Evolutionary conservation across 2,113 vertebrate species (phyloP).

Genomic region (Uropsilus gracilis): DNA sequence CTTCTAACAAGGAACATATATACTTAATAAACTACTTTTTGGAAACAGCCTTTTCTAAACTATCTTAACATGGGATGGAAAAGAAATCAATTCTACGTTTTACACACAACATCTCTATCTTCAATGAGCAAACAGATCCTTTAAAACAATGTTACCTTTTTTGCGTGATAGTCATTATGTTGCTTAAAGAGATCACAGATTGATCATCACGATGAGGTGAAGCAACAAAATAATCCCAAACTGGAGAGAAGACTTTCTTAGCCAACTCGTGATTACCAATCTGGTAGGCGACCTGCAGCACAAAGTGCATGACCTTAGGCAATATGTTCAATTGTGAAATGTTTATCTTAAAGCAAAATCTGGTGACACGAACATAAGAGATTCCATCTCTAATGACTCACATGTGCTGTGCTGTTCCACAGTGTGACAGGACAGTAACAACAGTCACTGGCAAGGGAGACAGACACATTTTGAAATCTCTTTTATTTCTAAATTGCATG

Average conservation of each 20-base stretch:
- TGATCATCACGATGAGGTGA: conserved; percentile 57
- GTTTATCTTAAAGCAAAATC: conserved; percentile 9
- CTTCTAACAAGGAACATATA: background rate
- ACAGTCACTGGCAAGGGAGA: conserved; percentile 18
- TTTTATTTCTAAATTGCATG: conserved; percentile 61
- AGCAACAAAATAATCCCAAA: conserved; percentile 93
- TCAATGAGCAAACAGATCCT: conserved; percentile 39
- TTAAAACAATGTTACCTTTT: conserved; percentile 83
- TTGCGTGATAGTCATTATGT: conserved; percentile 77
- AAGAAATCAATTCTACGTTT: background rate
- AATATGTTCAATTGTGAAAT: background rate
- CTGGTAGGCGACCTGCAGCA: conserved; percentile 92
- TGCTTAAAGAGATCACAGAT: conserved; percentile 77
- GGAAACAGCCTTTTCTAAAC: background rate
- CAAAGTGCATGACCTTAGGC: background rate
- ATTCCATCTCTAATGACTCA: background rate
- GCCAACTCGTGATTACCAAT: conserved; percentile 87
- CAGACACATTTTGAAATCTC: conserved; percentile 64
- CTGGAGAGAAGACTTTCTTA: conserved; percentile 89
- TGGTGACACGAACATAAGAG: too few species aligned
- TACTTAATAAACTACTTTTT: background rate
- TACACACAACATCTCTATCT: background rate
- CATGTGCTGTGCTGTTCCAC: background rate
- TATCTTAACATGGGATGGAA: conserved; percentile 17
- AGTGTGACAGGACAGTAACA: background rate